Evolutionary conservation across 2,888 invertebrate species (phyloP).

Genomic region (Palloptera scutellata): DNA sequence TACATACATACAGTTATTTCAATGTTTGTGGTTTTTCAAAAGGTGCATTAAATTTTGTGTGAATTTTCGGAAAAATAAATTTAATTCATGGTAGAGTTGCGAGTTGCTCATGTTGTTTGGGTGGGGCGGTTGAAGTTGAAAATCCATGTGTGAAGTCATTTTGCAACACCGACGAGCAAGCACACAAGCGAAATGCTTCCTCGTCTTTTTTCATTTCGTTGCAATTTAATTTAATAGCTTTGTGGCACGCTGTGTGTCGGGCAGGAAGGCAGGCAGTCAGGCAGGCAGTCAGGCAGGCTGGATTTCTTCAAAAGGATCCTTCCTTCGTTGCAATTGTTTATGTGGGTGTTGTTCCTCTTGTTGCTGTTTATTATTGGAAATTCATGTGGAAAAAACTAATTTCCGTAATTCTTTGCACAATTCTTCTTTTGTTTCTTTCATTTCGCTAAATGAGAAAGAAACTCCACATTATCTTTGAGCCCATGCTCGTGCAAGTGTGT

Average conservation of each 20-base stretch:
- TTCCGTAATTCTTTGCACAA: conserved; percentile 43
- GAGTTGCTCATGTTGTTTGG: too few species aligned
- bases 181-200: background rate
- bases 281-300: too few species aligned
- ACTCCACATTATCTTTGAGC: too few species aligned
- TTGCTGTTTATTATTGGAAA: conserved; percentile 26
- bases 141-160: conserved; percentile 28
- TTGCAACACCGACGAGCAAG: conserved; percentile 10
- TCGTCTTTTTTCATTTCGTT: conserved; percentile 5
- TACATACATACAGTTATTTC: background rate
- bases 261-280: too few species aligned
- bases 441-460: conserved; percentile 15
- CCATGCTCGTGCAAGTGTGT: background rate
- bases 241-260: conserved; percentile 28
- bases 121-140: background rate
- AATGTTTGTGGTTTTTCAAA: conserved; percentile 6
- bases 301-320: background rate
- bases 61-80: background rate
- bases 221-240: conserved; percentile 35
- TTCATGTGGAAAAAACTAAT: conserved; percentile 49
- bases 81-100: too few species aligned
- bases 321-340: conserved; percentile 1
- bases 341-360: conserved; percentile 5
- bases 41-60: conserved; percentile 49
- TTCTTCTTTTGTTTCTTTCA: conserved; percentile 26